phyloP scores from a whole-genome alignment of 2,797 vertebrate species.

The Anguilla megastoma region DNA sequence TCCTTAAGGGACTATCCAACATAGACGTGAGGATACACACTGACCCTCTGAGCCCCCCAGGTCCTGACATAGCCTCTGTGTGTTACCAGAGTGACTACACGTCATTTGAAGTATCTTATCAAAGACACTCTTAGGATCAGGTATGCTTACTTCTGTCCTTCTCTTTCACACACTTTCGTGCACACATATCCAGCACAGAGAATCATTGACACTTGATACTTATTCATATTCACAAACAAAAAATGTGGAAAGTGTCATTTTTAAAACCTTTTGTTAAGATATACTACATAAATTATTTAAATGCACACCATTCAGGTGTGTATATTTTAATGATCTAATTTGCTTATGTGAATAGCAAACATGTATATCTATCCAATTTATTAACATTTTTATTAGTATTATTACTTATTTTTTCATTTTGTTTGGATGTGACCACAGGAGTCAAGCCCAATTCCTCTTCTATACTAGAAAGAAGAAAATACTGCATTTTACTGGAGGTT shows the following conservation, averaged over 20 bases:
- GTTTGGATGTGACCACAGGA: constrained; percentile 71
- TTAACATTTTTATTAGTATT: constrained; percentile 77
- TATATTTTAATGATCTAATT: constrained; percentile 38
- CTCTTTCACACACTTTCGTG: neutral
- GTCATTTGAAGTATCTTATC: neutral
- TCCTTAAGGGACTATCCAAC: neutral
- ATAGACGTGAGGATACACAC: neutral
- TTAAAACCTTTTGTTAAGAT: constrained; percentile 10
- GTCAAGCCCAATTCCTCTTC: constrained; percentile 70
- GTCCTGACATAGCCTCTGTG: neutral
- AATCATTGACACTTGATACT: neutral
- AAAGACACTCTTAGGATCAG: neutral
- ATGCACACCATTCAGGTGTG: constrained; percentile 31
- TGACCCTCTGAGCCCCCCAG: neutral
- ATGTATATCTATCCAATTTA: constrained; percentile 44
- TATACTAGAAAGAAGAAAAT: constrained; percentile 76
- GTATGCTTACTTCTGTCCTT: neutral
- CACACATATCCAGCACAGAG: constrained; percentile 6
- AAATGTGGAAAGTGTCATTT: neutral
- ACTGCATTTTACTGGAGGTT: constrained; percentile 75
- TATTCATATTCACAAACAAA: constrained; percentile 8
- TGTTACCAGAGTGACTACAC: neutral
- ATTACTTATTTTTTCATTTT: constrained; percentile 72
- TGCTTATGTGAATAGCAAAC: constrained; percentile 22
- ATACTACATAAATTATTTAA: constrained; percentile 4